Conservation (phyloP, 2,113 vertebrate species). For the Scartelaos histophorus region DNA sequence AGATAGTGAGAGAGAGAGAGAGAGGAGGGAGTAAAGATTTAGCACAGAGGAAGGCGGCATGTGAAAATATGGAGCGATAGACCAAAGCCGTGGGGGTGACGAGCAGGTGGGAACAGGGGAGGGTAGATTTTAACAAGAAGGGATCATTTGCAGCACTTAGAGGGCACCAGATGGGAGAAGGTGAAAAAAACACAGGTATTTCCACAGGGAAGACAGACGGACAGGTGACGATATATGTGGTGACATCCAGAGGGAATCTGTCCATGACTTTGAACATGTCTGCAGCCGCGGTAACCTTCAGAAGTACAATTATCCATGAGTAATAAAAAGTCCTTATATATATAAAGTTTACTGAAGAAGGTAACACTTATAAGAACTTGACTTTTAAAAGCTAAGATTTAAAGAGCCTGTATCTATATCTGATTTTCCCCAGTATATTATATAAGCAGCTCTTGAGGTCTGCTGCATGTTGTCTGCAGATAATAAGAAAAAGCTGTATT, state of each 20-base stretch:
- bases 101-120: constrained; percentile 38
- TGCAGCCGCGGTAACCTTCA: constrained; percentile 28
- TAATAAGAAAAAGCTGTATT: too few relatives aligned
- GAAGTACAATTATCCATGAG: not conserved
- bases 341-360: too few relatives aligned
- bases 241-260: constrained; percentile 41
- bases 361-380: too few relatives aligned
- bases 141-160: constrained; percentile 54
- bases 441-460: too few relatives aligned
- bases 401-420: too few relatives aligned
- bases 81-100: constrained; percentile 48
- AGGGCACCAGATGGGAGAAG: constrained; percentile 56
- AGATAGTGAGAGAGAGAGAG: constrained; percentile 10
- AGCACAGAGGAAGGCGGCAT: constrained; percentile 34
- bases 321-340: not conserved
- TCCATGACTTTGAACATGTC: constrained; percentile 29
- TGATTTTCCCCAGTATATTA: too few relatives aligned
- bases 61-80: constrained; percentile 51
- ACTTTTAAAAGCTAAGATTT: too few relatives aligned
- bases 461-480: too few relatives aligned
- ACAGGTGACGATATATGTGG: constrained; percentile 38
- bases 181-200: constrained; percentile 19
- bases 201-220: constrained; percentile 2
- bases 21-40: constrained; percentile 33
- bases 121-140: constrained; percentile 43